phyloP scores from a whole-genome alignment of 2,888 invertebrate species.

The Scrobipalpa atriplicella region DNA sequence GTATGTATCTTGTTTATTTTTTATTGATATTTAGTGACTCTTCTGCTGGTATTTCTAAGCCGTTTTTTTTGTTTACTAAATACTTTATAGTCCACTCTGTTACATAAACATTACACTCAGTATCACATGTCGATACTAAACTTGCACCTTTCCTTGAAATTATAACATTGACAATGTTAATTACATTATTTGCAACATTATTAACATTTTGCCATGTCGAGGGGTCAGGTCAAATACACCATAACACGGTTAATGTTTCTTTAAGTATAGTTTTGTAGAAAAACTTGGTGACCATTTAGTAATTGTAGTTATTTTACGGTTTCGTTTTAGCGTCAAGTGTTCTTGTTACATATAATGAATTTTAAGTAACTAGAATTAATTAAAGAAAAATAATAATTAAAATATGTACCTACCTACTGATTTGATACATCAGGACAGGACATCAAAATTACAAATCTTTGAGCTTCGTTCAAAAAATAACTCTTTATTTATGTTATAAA shows the following conservation, averaged over 20 bases:
- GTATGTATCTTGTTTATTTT: too few relatives aligned
- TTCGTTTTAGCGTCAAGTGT: not conserved
- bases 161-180: conserved; percentile 23
- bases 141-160: conserved; percentile 25
- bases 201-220: conserved; percentile 7
- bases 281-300: not conserved
- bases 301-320: conserved; percentile 14
- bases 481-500: too few relatives aligned
- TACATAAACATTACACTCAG: not conserved
- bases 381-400: too few relatives aligned
- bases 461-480: too few relatives aligned
- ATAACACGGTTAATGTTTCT: not conserved
- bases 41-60: too few relatives aligned
- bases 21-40: too few relatives aligned
- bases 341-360: not conserved
- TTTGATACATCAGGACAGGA: too few relatives aligned
- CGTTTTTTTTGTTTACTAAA: too few relatives aligned
- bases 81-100: too few relatives aligned
- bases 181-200: conserved; percentile 18
- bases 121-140: not conserved
- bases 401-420: too few relatives aligned
- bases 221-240: conserved; percentile 15
- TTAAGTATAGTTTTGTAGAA: not conserved
- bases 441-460: too few relatives aligned
- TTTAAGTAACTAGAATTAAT: not conserved